phyloP scores from a whole-genome alignment of 2,113 vertebrate genomes.

The Callipepla squamata region DNA sequence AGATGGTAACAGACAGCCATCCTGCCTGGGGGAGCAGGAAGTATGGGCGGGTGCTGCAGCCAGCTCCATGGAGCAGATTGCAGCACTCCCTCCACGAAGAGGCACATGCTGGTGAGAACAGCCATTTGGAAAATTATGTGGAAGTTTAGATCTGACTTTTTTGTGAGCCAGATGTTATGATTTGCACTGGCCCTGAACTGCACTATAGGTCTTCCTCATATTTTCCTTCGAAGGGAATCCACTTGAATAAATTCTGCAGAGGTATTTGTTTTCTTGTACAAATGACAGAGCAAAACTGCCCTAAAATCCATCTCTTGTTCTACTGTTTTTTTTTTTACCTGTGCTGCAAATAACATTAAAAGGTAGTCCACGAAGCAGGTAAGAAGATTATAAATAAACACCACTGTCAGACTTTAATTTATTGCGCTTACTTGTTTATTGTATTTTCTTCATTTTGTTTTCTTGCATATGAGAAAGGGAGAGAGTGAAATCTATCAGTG shows the following conservation, averaged over 20 bases:
- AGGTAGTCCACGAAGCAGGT: not conserved
- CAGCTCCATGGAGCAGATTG: not conserved
- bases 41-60: fast-evolving
- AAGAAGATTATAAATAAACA: not conserved
- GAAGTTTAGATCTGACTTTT: not conserved
- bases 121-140: fast-evolving
- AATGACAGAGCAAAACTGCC: not conserved
- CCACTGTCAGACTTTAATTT: not conserved
- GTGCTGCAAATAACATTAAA: not conserved
- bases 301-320: not conserved
- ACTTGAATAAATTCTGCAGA: not conserved
- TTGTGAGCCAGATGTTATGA: not conserved
- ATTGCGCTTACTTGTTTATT: not conserved
- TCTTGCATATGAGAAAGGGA: not conserved
- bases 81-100: fast-evolving
- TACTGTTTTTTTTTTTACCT: not conserved
- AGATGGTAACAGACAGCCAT: not conserved
- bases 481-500: not conserved
- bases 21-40: fast-evolving
- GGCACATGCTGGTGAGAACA: fast-evolving
- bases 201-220: not conserved
- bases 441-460: not conserved
- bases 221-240: not conserved
- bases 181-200: not conserved
- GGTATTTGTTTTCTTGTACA: not conserved